Evolutionary conservation across 2,888 invertebrate genomes (phyloP), one percentile per base, ranked within the genome.

Genomic region (Odontocolon sp.): DNA sequence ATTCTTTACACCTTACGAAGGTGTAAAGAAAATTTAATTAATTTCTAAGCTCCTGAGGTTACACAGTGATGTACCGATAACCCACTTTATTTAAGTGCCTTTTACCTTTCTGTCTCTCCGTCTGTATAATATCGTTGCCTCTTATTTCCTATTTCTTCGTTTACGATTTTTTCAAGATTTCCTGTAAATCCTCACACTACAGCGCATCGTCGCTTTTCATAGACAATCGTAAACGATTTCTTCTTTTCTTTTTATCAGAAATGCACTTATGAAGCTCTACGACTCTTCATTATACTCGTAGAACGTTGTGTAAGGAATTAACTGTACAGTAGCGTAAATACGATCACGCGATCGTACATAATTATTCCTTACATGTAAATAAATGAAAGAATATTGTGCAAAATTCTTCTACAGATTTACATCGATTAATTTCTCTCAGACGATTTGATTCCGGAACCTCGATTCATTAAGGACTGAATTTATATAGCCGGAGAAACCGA

Each of bases 71-170:
- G 9, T 64, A 45, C 61, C 61, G 18, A 23, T 63, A 64, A 50
- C 26, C 64, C 66, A 76, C 38, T 61, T 76, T 67, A 54, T 76
- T 76, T 76, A 70, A 76, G 76, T 67, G 70, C 70, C 76, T 76
- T 76, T 70, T 66, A 71, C 36, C 38, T 38, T 31, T 40, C 16
- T 42, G 42, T 66, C 42, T 23, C 9, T 42, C 38, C 6, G 21
- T 70, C 33, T 28, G 31, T 69, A 16, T 21, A 11, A 16, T 36
- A 57, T 42, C 9, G 14, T 8, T 18, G 16, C 57, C 28, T 16
- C n/a, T 23, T 3, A 16, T 63, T 38, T 14, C 8, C 14, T 8
- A 8, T 31, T 38, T n/a, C 45, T 5, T 26, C 28, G 26, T 57
- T 26, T 47, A n/a, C 9, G 14, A 33, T 38, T 47, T 54, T 45